These are phyloP conservation scores for Hephaestus fuliginosus DNA, from an alignment of 2,797 vertebrate genomes.

Conservation along the genomic window DNA sequence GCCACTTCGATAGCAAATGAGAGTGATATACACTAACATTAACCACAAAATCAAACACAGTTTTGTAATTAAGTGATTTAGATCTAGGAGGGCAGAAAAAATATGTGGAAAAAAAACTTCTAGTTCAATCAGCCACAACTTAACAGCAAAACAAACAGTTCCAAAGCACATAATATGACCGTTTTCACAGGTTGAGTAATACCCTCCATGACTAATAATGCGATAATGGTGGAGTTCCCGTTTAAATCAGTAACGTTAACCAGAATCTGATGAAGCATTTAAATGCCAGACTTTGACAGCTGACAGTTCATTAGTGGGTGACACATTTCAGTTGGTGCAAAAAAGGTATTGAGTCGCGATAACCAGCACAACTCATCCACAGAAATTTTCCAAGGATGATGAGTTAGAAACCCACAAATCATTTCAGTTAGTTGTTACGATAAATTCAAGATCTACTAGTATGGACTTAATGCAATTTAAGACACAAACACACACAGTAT, in stretches of 20 bases:
- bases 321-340: neutral
- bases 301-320: neutral
- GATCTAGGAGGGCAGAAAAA: neutral
- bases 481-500: neutral
- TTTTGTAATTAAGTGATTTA: neutral
- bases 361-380: neutral
- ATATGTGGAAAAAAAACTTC: neutral
- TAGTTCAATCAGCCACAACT: neutral
- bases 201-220: neutral
- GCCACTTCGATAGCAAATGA: neutral
- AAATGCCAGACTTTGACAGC: neutral
- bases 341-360: neutral
- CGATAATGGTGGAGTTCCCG: neutral
- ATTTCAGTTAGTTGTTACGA: neutral
- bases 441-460: neutral
- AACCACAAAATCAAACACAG: neutral
- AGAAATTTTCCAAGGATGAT: neutral
- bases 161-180: neutral
- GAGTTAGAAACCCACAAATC: neutral
- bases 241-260: constrained; percentile 5
- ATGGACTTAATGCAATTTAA: neutral
- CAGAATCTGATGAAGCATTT: neutral
- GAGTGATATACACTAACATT: neutral
- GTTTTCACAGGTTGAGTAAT: neutral
- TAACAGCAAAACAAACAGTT: neutral